A percentile compares a stretch with the other conserved stretches of the same genome.
Conservation (phyloP, 2,113 vertebrate species). For the Rattus rattus region DNA sequence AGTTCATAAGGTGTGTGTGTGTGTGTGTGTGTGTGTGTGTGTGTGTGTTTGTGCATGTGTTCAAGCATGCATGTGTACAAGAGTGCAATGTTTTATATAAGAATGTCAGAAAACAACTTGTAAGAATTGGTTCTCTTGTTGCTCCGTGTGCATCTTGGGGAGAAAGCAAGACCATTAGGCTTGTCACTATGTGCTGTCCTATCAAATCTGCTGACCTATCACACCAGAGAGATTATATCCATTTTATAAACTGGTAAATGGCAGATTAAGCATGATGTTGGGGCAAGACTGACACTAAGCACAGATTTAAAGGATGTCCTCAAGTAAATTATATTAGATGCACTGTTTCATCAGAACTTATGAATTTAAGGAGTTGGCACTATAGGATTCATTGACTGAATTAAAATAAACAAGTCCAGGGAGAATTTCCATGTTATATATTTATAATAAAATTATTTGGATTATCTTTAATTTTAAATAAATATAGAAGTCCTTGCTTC, state of each 20-base stretch:
- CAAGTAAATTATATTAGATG: neutral
- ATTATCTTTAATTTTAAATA: neutral
- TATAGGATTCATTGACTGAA: neutral
- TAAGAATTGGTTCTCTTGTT: neutral
- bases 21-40: neutral
- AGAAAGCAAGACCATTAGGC: neutral
- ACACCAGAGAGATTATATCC: neutral
- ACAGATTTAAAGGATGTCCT: neutral
- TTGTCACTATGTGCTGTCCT: neutral
- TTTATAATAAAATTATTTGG: neutral
- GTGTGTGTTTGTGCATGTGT: neutral
- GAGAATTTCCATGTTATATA: neutral
- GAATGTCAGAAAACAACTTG: neutral
- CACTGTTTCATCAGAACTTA: neutral
- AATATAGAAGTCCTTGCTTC: neutral
- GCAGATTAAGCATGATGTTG: neutral
- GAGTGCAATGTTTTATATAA: neutral
- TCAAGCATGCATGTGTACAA: neutral
- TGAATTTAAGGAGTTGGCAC: neutral
- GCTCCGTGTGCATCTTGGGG: too few relatives aligned
- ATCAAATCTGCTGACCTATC: neutral
- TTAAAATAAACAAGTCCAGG: neutral
- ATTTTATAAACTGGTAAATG: neutral
- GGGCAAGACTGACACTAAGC: neutral
- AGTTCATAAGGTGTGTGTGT: neutral